Percentiles rank a stretch among this genome's conserved stretches.
Evolutionary conservation across 1,140 invertebrate species (phyloP).

Genomic region (Artemia franciscana): DNA sequence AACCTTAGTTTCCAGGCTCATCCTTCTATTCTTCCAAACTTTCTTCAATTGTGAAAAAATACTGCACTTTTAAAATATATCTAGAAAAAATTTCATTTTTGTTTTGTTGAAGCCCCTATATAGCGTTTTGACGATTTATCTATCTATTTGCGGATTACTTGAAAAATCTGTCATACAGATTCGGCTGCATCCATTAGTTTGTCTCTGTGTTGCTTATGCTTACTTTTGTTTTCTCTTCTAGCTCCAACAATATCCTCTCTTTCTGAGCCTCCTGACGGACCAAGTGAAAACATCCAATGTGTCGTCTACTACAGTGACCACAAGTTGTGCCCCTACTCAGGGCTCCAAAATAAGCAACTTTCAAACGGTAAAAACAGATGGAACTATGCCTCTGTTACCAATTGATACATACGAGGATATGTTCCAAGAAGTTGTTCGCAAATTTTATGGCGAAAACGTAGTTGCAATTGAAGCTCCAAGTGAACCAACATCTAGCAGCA

Average conservation of each 20-base stretch:
- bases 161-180: too few relatives aligned
- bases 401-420: slow-evolving; percentile 40
- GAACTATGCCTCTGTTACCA: slow-evolving; percentile 10
- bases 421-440: slow-evolving; percentile 70
- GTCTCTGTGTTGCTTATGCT: too few relatives aligned
- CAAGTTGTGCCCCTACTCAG: background rate
- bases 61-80: too few relatives aligned
- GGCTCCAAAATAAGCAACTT: background rate
- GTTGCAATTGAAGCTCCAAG: background rate
- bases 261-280: background rate
- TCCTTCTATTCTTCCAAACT: too few relatives aligned
- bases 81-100: too few relatives aligned
- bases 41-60: too few relatives aligned
- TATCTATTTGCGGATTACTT: too few relatives aligned
- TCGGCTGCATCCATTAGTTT: too few relatives aligned
- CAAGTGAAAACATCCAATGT: background rate
- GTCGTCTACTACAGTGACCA: background rate
- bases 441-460: slow-evolving; percentile 57
- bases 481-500: background rate
- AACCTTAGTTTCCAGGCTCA: too few relatives aligned
- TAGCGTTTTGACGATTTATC: too few relatives aligned
- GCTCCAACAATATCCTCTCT: background rate
- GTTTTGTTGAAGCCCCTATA: too few relatives aligned
- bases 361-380: background rate
- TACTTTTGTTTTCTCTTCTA: background rate